phyloP scores from a whole-genome alignment of 1,140 invertebrate genomes.

The Thaumetopoea pityocampa region DNA sequence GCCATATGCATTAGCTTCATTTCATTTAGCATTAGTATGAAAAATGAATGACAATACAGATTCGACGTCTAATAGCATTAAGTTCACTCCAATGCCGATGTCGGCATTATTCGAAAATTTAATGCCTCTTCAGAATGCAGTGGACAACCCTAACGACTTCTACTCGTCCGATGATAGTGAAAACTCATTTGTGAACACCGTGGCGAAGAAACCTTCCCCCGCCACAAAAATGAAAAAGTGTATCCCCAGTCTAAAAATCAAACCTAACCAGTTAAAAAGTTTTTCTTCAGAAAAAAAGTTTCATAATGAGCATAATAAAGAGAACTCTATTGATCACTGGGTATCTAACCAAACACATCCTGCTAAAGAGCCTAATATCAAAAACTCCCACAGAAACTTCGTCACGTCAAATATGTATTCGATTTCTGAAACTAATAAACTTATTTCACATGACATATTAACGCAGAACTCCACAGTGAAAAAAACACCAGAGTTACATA shows the following conservation, averaged over 20 bases:
- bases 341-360: conserved; percentile 34
- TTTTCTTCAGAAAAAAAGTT: conserved; percentile 47
- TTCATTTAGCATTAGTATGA: conserved; percentile 4
- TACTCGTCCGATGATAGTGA: conserved; percentile 45
- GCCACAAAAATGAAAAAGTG: conserved; percentile 29
- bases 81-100: conserved; percentile 68
- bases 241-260: conserved; percentile 35
- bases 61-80: conserved; percentile 58
- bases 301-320: conserved; percentile 42
- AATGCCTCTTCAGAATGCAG: conserved; percentile 42
- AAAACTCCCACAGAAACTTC: conserved; percentile 29
- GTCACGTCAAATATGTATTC: conserved; percentile 18
- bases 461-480: conserved; percentile 30
- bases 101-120: conserved; percentile 63
- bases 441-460: conserved; percentile 31
- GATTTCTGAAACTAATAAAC: conserved; percentile 38
- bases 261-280: conserved; percentile 29
- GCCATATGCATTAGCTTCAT: conserved; percentile 5
- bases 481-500: conserved; percentile 43
- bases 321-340: conserved; percentile 34
- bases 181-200: conserved; percentile 41
- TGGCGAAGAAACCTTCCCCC: conserved; percentile 31
- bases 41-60: conserved; percentile 58
- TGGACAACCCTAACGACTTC: conserved; percentile 46
- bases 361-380: conserved; percentile 32